Conservation (phyloP, 2,888 invertebrate genomes). For the Drosophila robusta region DNA sequence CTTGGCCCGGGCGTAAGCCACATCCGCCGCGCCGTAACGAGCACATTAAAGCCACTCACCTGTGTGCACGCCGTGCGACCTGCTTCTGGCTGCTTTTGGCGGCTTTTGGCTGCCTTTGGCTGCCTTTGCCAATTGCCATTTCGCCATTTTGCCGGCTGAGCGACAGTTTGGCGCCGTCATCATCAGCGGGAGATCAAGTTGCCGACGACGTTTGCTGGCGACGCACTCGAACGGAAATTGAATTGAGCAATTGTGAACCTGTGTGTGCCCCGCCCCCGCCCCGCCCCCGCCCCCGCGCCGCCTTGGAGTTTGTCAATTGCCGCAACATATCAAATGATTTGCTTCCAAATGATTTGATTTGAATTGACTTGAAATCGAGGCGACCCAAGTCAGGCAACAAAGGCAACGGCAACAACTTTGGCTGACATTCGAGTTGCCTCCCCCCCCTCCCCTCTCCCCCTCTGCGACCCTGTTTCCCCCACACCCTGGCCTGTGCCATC, state of each 20-base stretch:
- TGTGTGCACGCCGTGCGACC: slow-evolving; percentile 58
- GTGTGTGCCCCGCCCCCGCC: slow-evolving; percentile 14
- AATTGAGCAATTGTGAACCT: slow-evolving; percentile 81
- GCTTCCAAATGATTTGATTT: slow-evolving; percentile 83
- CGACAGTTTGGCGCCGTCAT: slow-evolving; percentile 76
- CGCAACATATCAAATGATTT: slow-evolving; percentile 82
- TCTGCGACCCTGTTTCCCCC: too few species aligned
- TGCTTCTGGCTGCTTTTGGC: slow-evolving; percentile 46
- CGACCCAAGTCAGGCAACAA: slow-evolving; percentile 27
- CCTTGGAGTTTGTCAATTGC: slow-evolving; percentile 75
- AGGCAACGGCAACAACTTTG: slow-evolving; percentile 23
- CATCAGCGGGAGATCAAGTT: slow-evolving; percentile 72
- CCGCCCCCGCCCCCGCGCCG: slow-evolving; percentile 10
- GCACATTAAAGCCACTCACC: slow-evolving; percentile 78
- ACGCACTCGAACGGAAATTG: slow-evolving; percentile 82
- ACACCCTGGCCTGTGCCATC: slow-evolving; percentile 39
- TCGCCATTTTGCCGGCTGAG: slow-evolving; percentile 50
- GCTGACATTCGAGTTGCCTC: slow-evolving; percentile 26
- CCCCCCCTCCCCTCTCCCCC: not conserved
- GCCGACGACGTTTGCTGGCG: slow-evolving; percentile 44
- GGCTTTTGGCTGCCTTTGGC: slow-evolving; percentile 21
- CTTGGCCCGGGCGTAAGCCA: slow-evolving; percentile 46
- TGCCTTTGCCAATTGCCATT: slow-evolving; percentile 21
- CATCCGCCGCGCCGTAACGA: slow-evolving; percentile 65
- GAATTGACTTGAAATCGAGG: slow-evolving; percentile 81